Conservation (phyloP, 2,113 vertebrate genomes). For the Otolemur garnettii region DNA sequence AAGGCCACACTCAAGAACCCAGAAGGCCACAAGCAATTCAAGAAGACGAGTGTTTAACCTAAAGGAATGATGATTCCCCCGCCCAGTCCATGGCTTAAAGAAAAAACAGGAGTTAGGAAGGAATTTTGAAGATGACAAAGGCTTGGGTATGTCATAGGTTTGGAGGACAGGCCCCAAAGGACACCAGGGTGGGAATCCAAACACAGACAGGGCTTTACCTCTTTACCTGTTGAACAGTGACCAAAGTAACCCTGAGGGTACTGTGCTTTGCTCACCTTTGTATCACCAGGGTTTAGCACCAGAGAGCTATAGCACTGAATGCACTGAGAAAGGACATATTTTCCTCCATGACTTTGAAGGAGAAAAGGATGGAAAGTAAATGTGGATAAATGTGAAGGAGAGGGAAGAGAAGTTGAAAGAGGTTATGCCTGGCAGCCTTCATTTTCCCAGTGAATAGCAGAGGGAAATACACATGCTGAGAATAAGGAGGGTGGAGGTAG, state of each 20-base stretch:
- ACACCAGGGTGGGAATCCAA: not conserved
- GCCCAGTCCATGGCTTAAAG: not conserved
- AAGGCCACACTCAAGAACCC: no score
- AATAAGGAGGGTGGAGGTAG: not conserved
- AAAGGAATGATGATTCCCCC: not conserved
- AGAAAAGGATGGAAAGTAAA: not conserved
- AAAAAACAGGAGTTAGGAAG: not conserved
- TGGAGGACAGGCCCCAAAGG: not conserved
- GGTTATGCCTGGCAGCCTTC: not conserved
- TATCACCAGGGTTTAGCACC: not conserved
- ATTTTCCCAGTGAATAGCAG: not conserved
- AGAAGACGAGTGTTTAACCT: not conserved
- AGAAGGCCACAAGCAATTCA: not conserved
- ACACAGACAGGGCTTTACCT: not conserved
- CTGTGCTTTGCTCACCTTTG: not conserved
- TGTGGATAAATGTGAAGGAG: not conserved
- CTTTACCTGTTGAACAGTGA: not conserved
- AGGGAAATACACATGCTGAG: not conserved
- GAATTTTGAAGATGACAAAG: not conserved
- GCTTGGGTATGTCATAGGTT: accelerated
- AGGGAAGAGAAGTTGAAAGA: not conserved
- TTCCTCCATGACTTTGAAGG: not conserved
- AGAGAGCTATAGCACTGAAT: not conserved
- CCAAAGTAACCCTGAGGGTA: no score
- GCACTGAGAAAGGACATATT: not conserved